Percentiles rank a stretch among this genome's conserved stretches.
These are phyloP conservation scores for Acromyrmex echinatior DNA, from an alignment of 1,140 invertebrate genomes.

Conservation along the genomic window DNA sequence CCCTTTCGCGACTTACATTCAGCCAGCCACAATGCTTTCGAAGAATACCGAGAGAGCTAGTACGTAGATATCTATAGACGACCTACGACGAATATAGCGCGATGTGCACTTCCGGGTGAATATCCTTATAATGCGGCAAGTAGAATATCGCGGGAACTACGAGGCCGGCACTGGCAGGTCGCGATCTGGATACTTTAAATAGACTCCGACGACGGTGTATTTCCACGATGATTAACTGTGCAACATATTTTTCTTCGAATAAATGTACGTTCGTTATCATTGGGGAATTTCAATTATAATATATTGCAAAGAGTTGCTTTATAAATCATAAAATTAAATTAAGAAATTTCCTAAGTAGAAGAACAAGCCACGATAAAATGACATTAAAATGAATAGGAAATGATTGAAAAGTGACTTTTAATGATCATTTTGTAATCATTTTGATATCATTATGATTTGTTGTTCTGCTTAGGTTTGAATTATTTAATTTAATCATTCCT, in stretches of 20 bases:
- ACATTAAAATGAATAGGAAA: too few relatives aligned
- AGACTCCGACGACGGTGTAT: conserved; percentile 13
- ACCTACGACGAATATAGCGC: conserved; percentile 72
- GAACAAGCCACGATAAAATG: too few relatives aligned
- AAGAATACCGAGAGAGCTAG: conserved; percentile 52
- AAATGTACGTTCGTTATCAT: background rate
- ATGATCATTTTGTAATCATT: too few relatives aligned
- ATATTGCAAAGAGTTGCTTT: background rate
- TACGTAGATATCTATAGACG: conserved; percentile 75
- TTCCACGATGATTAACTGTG: conserved; percentile 21
- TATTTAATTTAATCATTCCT: background rate
- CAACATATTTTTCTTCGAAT: background rate
- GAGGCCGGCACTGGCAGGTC: conserved; percentile 1
- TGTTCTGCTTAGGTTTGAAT: background rate
- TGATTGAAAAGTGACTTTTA: too few relatives aligned
- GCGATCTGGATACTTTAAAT: conserved; percentile 58
- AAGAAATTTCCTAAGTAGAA: background rate
- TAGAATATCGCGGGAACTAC: conserved; percentile 47
- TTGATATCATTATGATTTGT: too few relatives aligned
- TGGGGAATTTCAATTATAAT: background rate
- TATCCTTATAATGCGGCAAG: conserved; percentile 65
- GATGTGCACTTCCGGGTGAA: conserved; percentile 74
- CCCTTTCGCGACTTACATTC: conserved; percentile 72
- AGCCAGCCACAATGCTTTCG: conserved; percentile 53
- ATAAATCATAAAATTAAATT: background rate